phyloP scores from a whole-genome alignment of 2,888 invertebrate species.

The Scaptomyza tumidula region DNA sequence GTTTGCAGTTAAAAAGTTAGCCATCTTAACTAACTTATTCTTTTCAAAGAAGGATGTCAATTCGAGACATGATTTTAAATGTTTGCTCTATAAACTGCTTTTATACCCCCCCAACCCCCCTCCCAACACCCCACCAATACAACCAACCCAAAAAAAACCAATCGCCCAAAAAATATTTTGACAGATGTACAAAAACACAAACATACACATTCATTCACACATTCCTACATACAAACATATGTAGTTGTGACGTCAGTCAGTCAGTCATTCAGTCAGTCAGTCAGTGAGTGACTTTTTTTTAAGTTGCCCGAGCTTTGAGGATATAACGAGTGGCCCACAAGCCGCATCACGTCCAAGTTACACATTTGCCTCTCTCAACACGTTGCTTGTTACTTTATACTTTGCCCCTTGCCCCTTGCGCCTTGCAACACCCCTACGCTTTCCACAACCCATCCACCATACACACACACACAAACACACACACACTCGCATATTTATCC shows the following conservation, averaged over 20 bases:
- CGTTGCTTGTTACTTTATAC: conserved; percentile 44
- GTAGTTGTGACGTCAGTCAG: conserved; percentile 39
- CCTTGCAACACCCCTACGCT: background rate
- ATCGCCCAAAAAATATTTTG: conserved; percentile 10
- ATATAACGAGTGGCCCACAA: conserved; percentile 48
- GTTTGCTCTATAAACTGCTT: conserved; percentile 6
- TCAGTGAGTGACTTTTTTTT: conserved; percentile 32
- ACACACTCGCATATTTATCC: background rate
- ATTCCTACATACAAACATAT: background rate
- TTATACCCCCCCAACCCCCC: background rate
- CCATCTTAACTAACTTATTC: background rate
- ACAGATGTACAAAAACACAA: background rate
- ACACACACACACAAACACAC: background rate
- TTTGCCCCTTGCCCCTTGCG: background rate
- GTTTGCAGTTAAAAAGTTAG: background rate
- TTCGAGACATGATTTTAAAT: background rate
- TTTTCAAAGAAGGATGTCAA: background rate
- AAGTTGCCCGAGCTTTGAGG: conserved; percentile 23
- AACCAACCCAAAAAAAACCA: conserved; percentile 1
- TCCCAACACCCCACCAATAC: background rate
- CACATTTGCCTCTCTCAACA: conserved; percentile 70
- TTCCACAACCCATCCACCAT: no score
- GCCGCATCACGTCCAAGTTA: conserved; percentile 73
- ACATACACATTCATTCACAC: no score
- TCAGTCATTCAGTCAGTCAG: conserved; percentile 43